Evolutionary conservation across 2,888 invertebrate species (phyloP).

Genomic region (Ferdinandea cuprea): DNA sequence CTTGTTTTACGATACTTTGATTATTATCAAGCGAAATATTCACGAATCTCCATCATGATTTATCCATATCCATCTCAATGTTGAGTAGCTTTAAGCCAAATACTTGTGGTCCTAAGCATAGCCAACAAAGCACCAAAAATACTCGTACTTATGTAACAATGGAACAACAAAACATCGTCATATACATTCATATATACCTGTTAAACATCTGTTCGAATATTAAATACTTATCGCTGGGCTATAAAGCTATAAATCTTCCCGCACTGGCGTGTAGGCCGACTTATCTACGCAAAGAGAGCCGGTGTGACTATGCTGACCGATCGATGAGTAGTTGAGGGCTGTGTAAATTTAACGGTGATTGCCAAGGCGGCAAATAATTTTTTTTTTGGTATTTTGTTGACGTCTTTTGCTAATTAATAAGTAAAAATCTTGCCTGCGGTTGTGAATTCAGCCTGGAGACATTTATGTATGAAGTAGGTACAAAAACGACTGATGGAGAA

Average conservation of each 20-base stretch:
- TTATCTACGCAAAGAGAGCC: neutral
- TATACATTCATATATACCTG: too few relatives aligned
- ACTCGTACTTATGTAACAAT: conserved; percentile 34
- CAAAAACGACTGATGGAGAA: too few relatives aligned
- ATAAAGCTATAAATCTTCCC: conserved; percentile 33
- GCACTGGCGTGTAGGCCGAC: conserved; percentile 13
- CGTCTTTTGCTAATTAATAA: conserved; percentile 9
- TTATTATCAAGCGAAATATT: conserved; percentile 19
- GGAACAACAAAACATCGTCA: conserved; percentile 30
- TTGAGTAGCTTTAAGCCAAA: neutral
- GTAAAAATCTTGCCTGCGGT: conserved; percentile 2
- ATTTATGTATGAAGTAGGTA: neutral
- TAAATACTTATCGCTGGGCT: conserved; percentile 24
- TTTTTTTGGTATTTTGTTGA: neutral
- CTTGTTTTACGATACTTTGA: conserved; percentile 45
- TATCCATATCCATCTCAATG: neutral
- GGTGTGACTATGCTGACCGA: conserved; percentile 23
- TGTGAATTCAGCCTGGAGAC: conserved; percentile 35
- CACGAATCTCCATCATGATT: neutral
- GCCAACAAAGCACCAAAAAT: neutral
- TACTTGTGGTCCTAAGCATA: too few relatives aligned
- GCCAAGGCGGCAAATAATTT: conserved; percentile 48
- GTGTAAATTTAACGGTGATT: conserved; percentile 38
- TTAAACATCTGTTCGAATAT: conserved; percentile 53
- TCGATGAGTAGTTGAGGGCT: conserved; percentile 45